Evolutionary conservation across 2,113 vertebrate genomes (phyloP).

Genomic region (Tapirus terrestris): DNA sequence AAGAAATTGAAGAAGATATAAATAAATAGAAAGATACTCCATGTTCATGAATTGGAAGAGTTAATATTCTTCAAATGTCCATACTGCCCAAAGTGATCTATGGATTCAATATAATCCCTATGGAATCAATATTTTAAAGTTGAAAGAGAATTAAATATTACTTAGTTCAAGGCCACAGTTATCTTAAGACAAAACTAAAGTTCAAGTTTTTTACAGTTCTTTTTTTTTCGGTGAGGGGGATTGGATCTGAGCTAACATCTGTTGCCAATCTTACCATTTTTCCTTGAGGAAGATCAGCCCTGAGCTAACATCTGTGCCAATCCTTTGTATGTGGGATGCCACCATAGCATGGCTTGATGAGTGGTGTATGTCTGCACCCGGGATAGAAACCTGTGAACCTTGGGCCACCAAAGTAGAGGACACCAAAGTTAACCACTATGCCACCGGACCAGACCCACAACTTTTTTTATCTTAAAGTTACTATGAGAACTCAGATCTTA

Average conservation of each 20-base stretch:
- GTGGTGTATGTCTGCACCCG: too few relatives aligned
- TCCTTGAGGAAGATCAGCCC: too few relatives aligned
- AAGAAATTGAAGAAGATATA: not conserved
- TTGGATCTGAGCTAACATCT: too few relatives aligned
- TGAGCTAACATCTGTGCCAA: too few relatives aligned
- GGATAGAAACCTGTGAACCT: too few relatives aligned
- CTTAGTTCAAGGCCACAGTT: not conserved
- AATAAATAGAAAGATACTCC: not conserved
- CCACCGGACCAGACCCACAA: too few relatives aligned
- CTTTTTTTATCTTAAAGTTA: not conserved
- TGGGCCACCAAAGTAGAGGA: too few relatives aligned
- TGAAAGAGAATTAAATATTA: not conserved
- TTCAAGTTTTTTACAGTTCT: not conserved
- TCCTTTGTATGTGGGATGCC: too few relatives aligned
- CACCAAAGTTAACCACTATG: too few relatives aligned
- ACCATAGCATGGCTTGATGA: too few relatives aligned
- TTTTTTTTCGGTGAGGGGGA: too few relatives aligned
- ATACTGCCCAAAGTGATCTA: not conserved
- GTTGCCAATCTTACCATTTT: too few relatives aligned
- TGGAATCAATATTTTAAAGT: not conserved
- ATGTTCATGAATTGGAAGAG: not conserved
- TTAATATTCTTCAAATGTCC: not conserved
- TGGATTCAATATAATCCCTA: not conserved
- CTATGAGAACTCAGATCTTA: not conserved
- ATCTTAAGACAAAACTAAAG: not conserved